Evolutionary conservation across 2,888 invertebrate species (phyloP).

Genomic region (Scaptomyza reducta): DNA sequence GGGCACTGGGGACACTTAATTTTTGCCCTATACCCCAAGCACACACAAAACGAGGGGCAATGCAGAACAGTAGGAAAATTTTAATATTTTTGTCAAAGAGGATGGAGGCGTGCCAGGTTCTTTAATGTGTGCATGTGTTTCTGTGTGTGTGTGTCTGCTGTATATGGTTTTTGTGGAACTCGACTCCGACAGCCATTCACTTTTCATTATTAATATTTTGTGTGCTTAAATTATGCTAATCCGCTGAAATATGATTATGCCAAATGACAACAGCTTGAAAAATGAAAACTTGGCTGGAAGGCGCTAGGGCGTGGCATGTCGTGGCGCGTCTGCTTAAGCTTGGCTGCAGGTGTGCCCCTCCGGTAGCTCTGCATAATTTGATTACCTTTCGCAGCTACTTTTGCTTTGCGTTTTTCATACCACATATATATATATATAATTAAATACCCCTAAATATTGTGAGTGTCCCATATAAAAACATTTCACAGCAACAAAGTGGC

Average conservation of each 20-base stretch:
- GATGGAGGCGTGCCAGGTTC: slow-evolving; percentile 26
- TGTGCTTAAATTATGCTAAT: slow-evolving; percentile 79
- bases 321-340: background rate
- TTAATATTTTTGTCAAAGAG: slow-evolving; percentile 62
- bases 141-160: slow-evolving; percentile 3
- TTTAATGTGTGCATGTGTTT: slow-evolving; percentile 20
- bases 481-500: slow-evolving; percentile 21
- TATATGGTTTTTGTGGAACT: slow-evolving; percentile 22
- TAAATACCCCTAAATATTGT: slow-evolving; percentile 55
- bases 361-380: slow-evolving; percentile 70
- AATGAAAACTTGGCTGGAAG: slow-evolving; percentile 46
- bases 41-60: background rate
- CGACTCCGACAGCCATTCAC: slow-evolving; percentile 70
- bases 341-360: slow-evolving; percentile 41
- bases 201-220: slow-evolving; percentile 81
- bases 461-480: slow-evolving; percentile 45
- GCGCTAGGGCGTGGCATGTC: slow-evolving; percentile 38
- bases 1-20: slow-evolving; percentile 34
- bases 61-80: slow-evolving; percentile 68
- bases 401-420: slow-evolving; percentile 38
- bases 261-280: slow-evolving; percentile 76
- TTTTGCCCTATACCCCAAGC: slow-evolving; percentile 4
- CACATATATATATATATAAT: slow-evolving; percentile 42
- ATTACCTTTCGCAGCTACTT: slow-evolving; percentile 75
- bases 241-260: slow-evolving; percentile 81